Evolutionary conservation across 2,113 vertebrate species (phyloP).

Genomic region (Xerus inauris): DNA sequence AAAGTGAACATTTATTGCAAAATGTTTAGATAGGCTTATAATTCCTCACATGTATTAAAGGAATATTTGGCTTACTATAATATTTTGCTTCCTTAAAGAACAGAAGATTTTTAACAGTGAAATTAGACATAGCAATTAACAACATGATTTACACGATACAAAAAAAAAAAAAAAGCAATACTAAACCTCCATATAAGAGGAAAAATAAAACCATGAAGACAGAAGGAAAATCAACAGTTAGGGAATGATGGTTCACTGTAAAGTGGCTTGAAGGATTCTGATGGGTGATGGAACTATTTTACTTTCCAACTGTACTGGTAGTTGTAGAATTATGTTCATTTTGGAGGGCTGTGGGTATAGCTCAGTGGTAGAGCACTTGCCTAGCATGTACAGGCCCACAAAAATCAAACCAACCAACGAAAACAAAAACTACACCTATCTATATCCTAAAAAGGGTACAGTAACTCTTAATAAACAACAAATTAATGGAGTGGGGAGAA

Average conservation of each 20-base stretch:
- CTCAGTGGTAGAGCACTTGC: background rate
- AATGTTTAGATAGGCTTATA: conserved; percentile 3
- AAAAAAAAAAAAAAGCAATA: conserved; percentile 44
- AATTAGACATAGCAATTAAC: conserved; percentile 20
- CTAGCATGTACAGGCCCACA: background rate
- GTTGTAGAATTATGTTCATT: background rate
- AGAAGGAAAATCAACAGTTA: background rate
- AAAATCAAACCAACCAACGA: background rate
- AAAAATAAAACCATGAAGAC: background rate
- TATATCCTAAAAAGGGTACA: background rate
- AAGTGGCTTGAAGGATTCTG: background rate
- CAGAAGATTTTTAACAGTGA: background rate
- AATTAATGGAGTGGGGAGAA: background rate
- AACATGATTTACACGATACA: background rate
- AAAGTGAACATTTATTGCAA: background rate
- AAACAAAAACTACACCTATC: background rate
- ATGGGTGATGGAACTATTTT: background rate
- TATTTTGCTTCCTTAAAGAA: conserved; percentile 49
- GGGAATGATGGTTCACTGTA: background rate
- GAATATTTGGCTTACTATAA: background rate
- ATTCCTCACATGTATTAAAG: background rate
- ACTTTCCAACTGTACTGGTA: background rate
- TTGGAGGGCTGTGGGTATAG: background rate
- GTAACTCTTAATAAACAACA: conserved; percentile 26
- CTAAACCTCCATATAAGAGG: background rate